These are phyloP conservation scores for Ephydatia muelleri DNA, from an alignment of 37 sponge, comb jelly and placozoan genomes.

Conservation along the genomic window DNA sequence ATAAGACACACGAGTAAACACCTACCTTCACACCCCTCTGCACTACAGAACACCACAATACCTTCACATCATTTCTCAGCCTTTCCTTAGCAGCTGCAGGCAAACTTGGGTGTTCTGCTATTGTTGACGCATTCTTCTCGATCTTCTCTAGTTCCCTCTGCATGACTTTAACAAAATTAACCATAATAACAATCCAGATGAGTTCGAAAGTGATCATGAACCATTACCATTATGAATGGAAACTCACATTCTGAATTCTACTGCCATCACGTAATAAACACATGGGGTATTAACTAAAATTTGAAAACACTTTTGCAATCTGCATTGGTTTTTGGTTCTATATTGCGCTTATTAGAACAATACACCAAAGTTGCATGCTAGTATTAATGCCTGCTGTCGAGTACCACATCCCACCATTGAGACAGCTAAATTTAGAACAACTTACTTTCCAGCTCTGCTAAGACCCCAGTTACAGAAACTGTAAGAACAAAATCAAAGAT, in stretches of 20 bases:
- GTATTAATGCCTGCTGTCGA: no score
- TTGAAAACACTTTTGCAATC: no score
- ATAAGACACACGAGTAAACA: neutral
- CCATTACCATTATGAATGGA: no score
- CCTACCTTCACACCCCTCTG: constrained; percentile 9
- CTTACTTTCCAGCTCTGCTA: constrained; percentile 83
- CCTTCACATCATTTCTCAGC: constrained; percentile 53
- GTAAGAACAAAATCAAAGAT: constrained; percentile 6
- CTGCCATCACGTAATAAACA: no score
- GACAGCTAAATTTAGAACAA: neutral
- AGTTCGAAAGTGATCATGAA: neutral
- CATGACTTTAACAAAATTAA: constrained; percentile 61
- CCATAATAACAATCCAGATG: neutral
- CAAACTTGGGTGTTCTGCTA: constrained; percentile 34
- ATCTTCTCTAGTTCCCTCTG: constrained; percentile 75
- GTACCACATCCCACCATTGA: neutral
- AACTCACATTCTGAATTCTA: no score
- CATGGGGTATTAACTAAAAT: no score
- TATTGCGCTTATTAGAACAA: neutral
- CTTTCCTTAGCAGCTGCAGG: constrained; percentile 11
- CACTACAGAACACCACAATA: neutral
- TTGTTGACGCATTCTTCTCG: constrained; percentile 56
- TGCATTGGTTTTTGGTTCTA: neutral
- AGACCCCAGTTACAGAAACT: constrained; percentile 77
- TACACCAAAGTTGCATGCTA: neutral